Evolutionary conservation across 1,140 invertebrate species (phyloP).

Genomic region (Sinella curviseta): DNA sequence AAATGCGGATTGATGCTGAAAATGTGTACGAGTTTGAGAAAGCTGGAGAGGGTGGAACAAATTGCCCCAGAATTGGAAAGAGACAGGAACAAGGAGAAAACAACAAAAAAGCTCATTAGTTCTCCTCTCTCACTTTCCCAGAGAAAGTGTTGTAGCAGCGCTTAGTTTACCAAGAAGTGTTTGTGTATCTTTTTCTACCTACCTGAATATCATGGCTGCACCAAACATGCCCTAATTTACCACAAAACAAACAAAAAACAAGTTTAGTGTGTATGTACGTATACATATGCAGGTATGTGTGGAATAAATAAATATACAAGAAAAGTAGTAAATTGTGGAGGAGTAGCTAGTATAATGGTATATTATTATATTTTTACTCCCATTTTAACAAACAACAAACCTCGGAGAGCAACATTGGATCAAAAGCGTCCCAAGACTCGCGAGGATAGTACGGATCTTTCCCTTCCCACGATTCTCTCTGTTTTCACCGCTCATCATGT

Average conservation of each 20-base stretch:
- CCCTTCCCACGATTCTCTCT: constrained; percentile 72
- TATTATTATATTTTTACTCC: background rate
- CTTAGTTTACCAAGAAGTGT: too few species aligned
- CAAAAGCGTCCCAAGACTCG: constrained; percentile 87
- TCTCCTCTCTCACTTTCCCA: too few species aligned
- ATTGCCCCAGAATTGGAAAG: background rate
- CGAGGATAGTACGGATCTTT: constrained; percentile 77
- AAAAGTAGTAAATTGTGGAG: background rate
- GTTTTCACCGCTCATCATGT: background rate
- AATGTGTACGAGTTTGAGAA: constrained; percentile 90
- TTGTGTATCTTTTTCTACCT: too few species aligned
- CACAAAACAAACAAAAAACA: background rate
- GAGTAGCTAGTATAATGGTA: too few species aligned
- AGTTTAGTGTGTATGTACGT: background rate
- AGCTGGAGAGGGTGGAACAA: constrained; percentile 58
- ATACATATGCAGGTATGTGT: background rate
- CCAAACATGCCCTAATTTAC: constrained; percentile 74
- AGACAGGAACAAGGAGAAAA: constrained; percentile 28
- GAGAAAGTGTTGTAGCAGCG: background rate
- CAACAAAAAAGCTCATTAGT: background rate
- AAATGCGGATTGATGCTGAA: constrained; percentile 93
- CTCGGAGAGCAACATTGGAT: constrained; percentile 90
- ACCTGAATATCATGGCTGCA: constrained; percentile 91
- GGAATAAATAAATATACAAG: background rate
- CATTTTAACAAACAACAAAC: background rate